Percentiles rank a stretch among this genome's conserved stretches.
phyloP scores from a whole-genome alignment of 2,888 invertebrate species.

The Dryobota labecula region DNA sequence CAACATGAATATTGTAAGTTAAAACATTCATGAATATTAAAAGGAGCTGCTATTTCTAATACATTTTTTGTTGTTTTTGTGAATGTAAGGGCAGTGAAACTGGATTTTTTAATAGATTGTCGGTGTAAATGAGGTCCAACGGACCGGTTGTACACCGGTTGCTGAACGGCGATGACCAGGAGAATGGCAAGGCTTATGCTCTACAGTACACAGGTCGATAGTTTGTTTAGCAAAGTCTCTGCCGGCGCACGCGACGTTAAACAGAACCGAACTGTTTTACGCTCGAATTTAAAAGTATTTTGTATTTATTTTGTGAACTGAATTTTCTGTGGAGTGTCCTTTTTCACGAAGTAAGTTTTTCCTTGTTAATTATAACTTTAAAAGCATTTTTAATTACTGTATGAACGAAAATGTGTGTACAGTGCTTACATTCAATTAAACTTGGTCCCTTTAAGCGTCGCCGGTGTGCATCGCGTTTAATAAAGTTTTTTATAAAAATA shows the following conservation, averaged over 20 bases:
- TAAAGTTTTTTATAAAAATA: conserved; percentile 3
- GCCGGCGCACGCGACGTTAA: conserved; percentile 72
- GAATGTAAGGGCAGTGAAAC: conserved; percentile 22
- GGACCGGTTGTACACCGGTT: conserved; percentile 70
- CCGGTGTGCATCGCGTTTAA: conserved; percentile 1
- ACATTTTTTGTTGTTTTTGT: conserved; percentile 1
- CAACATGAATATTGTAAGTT: conserved; percentile 25
- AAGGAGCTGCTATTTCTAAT: conserved; percentile 13
- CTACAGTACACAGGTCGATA: conserved; percentile 61
- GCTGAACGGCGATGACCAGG: conserved; percentile 54
- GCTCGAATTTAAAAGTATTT: conserved; percentile 35
- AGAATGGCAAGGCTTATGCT: conserved; percentile 71
- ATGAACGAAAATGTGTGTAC: conserved; percentile 1
- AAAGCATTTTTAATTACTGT: conserved; percentile 29
- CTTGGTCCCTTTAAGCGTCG: neutral
- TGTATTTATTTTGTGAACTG: conserved; percentile 30
- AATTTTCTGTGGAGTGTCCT: conserved; percentile 46
- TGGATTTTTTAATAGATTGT: conserved; percentile 21
- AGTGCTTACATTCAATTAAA: conserved; percentile 23
- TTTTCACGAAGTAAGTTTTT: conserved; percentile 52
- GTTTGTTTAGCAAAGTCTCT: conserved; percentile 74
- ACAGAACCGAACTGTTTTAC: conserved; percentile 19
- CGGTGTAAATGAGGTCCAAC: conserved; percentile 67
- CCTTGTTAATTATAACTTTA: conserved; percentile 31
- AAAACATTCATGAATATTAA: conserved; percentile 45